Conservation (phyloP, 2,113 vertebrate genomes). For the Mesembrinibis cayennensis region DNA sequence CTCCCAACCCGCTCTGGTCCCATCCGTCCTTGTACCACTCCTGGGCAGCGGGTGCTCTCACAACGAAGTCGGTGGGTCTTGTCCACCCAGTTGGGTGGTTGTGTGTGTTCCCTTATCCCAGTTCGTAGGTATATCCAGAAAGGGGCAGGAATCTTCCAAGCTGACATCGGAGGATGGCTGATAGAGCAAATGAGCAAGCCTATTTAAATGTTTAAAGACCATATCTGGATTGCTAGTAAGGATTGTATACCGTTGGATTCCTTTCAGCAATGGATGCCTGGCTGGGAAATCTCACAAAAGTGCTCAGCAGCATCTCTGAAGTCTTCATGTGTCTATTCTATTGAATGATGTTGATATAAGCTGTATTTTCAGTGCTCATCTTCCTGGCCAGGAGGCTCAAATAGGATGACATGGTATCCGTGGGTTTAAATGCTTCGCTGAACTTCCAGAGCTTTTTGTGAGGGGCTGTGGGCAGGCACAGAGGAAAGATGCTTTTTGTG, state of each 20-base stretch:
- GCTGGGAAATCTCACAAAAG: neutral
- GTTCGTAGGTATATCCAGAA: neutral
- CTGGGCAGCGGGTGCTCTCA: neutral
- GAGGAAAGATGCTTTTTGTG: neutral
- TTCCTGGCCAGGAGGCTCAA: neutral
- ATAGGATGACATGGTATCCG: neutral
- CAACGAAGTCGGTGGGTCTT: neutral
- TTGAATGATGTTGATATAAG: neutral
- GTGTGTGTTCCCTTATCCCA: neutral
- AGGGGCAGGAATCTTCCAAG: neutral
- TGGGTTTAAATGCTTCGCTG: neutral
- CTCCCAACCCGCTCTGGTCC: neutral
- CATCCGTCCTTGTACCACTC: rapidly evolving
- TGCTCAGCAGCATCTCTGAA: neutral
- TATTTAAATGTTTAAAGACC: neutral
- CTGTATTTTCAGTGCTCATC: neutral
- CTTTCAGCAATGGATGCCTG: neutral
- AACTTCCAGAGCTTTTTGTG: neutral
- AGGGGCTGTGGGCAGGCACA: neutral
- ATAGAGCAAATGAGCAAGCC: neutral
- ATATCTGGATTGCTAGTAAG: neutral
- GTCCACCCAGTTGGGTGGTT: neutral
- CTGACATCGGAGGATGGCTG: neutral
- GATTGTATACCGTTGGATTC: neutral
- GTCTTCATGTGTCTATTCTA: rapidly evolving